Conservation (phyloP, 2,113 vertebrate genomes). For the Tiliqua scincoides region DNA sequence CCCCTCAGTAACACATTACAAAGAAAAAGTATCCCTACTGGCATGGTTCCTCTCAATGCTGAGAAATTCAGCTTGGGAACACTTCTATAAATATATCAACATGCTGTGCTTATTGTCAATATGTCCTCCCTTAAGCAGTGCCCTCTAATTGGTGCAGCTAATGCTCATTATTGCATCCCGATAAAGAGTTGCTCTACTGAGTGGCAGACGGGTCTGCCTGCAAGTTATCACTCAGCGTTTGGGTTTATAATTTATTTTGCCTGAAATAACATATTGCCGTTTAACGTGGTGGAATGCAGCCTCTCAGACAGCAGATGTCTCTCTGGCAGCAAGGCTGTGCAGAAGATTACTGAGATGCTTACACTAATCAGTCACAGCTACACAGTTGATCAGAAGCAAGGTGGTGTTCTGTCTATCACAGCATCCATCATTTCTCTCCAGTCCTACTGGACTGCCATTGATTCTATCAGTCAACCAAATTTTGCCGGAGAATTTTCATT, state of each 20-base stretch:
- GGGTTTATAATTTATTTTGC: background rate
- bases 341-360: background rate
- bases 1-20: accelerated
- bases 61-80: background rate
- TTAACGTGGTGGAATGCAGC: background rate
- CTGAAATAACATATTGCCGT: background rate
- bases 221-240: background rate
- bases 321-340: background rate
- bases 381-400: background rate
- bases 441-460: slow-evolving; percentile 7
- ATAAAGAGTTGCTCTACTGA: background rate
- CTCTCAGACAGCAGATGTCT: background rate
- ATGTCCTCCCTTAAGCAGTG: background rate
- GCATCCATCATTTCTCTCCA: background rate
- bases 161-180: background rate
- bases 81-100: background rate
- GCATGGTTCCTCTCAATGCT: background rate
- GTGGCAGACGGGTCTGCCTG: background rate
- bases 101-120: background rate
- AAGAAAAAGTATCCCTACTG: background rate
- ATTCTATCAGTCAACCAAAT: background rate
- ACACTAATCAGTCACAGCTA: background rate
- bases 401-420: background rate
- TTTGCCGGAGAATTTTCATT: slow-evolving; percentile 15
- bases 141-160: background rate